Percentiles rank a stretch among this genome's conserved stretches.
phyloP scores from a whole-genome alignment of 2,888 invertebrate species.

The Melipona bicolor region DNA sequence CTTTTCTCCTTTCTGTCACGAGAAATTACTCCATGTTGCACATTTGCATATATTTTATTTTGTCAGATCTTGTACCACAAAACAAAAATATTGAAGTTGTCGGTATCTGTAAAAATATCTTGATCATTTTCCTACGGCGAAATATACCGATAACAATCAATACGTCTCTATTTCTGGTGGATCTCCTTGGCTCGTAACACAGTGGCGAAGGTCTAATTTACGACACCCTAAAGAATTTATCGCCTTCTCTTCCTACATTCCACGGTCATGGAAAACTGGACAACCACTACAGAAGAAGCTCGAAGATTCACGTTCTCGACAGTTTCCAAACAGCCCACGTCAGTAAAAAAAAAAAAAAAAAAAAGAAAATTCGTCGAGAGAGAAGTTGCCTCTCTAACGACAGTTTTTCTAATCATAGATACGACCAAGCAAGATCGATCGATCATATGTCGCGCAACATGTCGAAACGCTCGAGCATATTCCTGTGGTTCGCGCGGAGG shows the following conservation, averaged over 20 bases:
- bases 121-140: neutral
- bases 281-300: neutral
- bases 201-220: neutral
- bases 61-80: no score
- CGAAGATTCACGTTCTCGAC: neutral
- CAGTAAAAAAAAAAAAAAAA: neutral
- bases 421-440: slow-evolving; percentile 42
- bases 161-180: neutral
- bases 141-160: neutral
- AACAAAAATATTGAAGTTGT: neutral
- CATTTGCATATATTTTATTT: no score
- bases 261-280: neutral
- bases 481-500: slow-evolving; percentile 18
- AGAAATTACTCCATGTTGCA: no score
- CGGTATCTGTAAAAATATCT: neutral
- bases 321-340: neutral
- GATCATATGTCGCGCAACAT: slow-evolving; percentile 43
- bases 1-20: no score
- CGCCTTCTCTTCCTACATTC: neutral
- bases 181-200: neutral
- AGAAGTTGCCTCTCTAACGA: neutral
- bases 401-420: slow-evolving; percentile 29
- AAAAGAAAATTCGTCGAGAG: neutral
- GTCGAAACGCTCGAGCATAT: slow-evolving; percentile 44
- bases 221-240: neutral